Conservation (phyloP, 1,140 invertebrate genomes). For the Nebria ingens region DNA sequence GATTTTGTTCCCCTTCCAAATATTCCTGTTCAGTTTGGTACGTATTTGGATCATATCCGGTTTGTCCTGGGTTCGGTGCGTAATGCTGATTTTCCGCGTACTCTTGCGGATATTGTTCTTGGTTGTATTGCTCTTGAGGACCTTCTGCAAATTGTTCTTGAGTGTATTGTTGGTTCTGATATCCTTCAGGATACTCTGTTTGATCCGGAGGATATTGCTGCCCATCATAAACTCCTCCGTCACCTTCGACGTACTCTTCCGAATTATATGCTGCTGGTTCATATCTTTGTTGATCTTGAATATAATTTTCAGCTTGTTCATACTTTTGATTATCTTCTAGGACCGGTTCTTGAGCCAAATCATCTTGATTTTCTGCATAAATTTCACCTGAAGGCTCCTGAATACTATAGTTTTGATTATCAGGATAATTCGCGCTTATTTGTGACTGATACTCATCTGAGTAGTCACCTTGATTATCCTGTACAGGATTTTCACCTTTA, state of each 20-base stretch:
- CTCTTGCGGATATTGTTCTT: neutral
- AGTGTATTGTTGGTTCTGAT: neutral
- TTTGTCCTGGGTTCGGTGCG: neutral
- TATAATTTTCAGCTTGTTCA: neutral
- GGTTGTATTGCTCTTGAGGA: neutral
- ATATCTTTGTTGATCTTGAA: neutral
- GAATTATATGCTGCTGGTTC: neutral
- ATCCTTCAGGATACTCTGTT: neutral
- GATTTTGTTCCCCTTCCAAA: neutral
- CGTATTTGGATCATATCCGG: neutral
- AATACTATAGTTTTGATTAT: too few species aligned
- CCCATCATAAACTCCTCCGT: neutral
- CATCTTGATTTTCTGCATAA: neutral
- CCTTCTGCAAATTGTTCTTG: neutral
- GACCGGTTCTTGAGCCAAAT: neutral
- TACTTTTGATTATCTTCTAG: neutral
- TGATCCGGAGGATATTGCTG: neutral
- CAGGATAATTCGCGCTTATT: too few species aligned
- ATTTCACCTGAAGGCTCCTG: too few species aligned
- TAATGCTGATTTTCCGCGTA: neutral
- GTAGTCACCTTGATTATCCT: too few species aligned
- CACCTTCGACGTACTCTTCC: neutral
- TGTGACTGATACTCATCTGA: too few species aligned
- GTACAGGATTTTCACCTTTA: too few species aligned
- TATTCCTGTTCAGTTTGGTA: neutral